Conservation (phyloP, 2,797 vertebrate genomes). For the Hybognathus amarus region DNA sequence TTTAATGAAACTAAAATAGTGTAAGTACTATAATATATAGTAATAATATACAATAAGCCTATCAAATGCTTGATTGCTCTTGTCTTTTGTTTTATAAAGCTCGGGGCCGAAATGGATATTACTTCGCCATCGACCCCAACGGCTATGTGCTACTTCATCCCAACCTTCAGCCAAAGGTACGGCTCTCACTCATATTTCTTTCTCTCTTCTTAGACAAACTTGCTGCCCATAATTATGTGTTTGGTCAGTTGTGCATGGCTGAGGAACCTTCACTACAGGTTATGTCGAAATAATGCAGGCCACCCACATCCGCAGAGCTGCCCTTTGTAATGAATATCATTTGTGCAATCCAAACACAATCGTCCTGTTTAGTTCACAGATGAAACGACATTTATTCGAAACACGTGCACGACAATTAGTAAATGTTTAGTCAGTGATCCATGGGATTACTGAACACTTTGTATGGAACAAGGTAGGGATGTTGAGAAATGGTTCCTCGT, state of each 20-base stretch:
- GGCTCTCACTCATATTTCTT: constrained; percentile 33
- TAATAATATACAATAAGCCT: neutral
- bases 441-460: constrained; percentile 31
- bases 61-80: neutral
- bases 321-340: constrained; percentile 6
- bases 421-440: constrained; percentile 46
- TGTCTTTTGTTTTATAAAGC: constrained; percentile 70
- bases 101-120: constrained; percentile 98
- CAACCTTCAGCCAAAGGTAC: constrained; percentile 94
- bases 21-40: neutral
- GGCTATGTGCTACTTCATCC: constrained; percentile 97
- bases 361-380: constrained; percentile 13
- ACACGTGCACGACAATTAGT: neutral
- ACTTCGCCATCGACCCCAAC: constrained; percentile 97
- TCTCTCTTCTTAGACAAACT: neutral
- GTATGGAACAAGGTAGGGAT: neutral
- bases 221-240: neutral
- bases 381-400: constrained; percentile 25
- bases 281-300: constrained; percentile 12
- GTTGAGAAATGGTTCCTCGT: neutral
- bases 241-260: neutral
- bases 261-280: constrained; percentile 1
- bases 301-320: constrained; percentile 3
- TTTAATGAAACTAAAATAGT: neutral
- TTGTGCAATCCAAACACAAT: constrained; percentile 39